These are phyloP conservation scores for Caenorhabditis virilis DNA, from an alignment of 2,888 invertebrate genomes.

Conservation along the genomic window DNA sequence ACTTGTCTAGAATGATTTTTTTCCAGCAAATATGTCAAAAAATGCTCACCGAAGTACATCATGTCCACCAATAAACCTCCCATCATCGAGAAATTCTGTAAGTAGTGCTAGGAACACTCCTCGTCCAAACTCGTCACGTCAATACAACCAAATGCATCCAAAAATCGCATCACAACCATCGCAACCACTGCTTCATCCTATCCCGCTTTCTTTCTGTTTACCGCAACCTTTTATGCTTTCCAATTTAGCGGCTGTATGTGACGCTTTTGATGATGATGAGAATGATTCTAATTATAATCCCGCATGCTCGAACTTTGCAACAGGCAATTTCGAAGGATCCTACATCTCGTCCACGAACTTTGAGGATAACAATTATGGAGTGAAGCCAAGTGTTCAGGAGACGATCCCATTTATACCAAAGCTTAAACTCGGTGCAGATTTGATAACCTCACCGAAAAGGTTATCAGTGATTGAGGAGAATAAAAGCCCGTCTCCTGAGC, in stretches of 20 bases:
- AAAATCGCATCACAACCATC: constrained; percentile 10
- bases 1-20: neutral
- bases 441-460: constrained; percentile 35
- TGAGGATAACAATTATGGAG: neutral
- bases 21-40: constrained; percentile 31
- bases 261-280: constrained; percentile 50
- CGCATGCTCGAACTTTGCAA: constrained; percentile 34
- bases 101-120: constrained; percentile 12
- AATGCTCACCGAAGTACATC: constrained; percentile 17
- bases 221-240: constrained; percentile 62
- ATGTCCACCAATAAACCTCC: constrained; percentile 29
- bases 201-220: constrained; percentile 50
- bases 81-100: constrained; percentile 28
- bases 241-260: constrained; percentile 61
- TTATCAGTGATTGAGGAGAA: constrained; percentile 35
- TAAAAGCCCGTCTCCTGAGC: constrained; percentile 40
- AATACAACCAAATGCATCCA: neutral
- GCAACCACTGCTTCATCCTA: constrained; percentile 40
- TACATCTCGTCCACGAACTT: constrained; percentile 8
- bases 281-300: too few relatives aligned
- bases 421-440: constrained; percentile 22
- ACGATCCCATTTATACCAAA: constrained; percentile 33
- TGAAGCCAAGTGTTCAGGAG: neutral
- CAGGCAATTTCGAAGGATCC: constrained; percentile 23
- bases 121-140: constrained; percentile 16